Percentiles rank a stretch among this genome's conserved stretches.
phyloP scores from a whole-genome alignment of 1,140 invertebrate species.

The Drosophila sproati region DNA sequence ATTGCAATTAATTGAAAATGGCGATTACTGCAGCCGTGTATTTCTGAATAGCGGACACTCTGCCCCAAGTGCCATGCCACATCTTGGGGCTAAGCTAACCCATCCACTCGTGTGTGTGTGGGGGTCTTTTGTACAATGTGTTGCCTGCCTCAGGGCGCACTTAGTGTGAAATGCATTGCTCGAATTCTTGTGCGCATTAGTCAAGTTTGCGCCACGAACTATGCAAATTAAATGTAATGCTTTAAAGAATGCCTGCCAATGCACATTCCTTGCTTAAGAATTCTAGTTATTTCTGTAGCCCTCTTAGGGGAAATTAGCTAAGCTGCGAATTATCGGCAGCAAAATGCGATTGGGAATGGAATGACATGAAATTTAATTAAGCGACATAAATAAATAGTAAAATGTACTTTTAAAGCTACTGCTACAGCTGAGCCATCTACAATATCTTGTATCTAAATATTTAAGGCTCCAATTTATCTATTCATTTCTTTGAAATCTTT shows the following conservation, averaged over 20 bases:
- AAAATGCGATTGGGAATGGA: not conserved
- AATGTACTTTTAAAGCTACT: not conserved
- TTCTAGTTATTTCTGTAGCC: not conserved
- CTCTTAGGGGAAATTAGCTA: constrained; percentile 14
- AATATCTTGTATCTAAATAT: too few relatives aligned
- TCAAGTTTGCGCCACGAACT: constrained; percentile 24
- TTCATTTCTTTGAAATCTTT: too few relatives aligned
- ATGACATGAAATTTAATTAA: not conserved
- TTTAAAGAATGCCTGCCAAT: constrained; percentile 43
- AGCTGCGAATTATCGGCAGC: constrained; percentile 6
- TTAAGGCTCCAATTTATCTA: too few relatives aligned
- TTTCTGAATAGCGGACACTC: constrained; percentile 1
- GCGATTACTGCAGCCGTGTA: constrained; percentile 65
- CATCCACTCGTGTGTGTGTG: constrained; percentile 23
- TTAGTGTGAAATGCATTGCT: constrained; percentile 29
- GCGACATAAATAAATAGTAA: not conserved
- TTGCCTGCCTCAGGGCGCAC: constrained; percentile 49
- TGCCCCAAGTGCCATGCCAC: not conserved
- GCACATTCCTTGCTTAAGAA: constrained; percentile 34
- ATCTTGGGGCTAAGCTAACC: not conserved
- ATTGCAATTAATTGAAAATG: constrained; percentile 84
- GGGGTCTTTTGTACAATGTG: constrained; percentile 2
- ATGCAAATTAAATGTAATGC: constrained; percentile 47
- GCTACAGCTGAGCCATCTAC: too few relatives aligned
- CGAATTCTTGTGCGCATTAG: constrained; percentile 71